Base-by-base conservation (phyloP, 2,797 vertebrate genomes). In the Lutra lutra region DNA sequence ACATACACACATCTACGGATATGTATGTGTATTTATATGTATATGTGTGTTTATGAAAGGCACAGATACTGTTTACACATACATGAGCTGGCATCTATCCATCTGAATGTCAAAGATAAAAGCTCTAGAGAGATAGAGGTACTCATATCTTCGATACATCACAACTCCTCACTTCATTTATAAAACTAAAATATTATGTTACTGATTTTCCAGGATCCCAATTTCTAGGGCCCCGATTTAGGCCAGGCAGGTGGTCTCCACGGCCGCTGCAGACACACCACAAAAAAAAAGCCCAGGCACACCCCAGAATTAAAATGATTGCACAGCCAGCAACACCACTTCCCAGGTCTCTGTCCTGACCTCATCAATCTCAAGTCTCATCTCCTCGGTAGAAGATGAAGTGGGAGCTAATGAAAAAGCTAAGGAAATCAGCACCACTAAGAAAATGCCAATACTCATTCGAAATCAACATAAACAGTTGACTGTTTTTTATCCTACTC, bases 401-500 rank as follows among this genome's bases (percentile, higher is more conserved):
- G 97, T 84, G 83, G 95, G 72, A 97, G 95, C 93, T 97, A 96
- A 97, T 96, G 96, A 96, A 97, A 97, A 96, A 93, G 93, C 94
- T 64, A 82, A 94, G 85, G 95, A 87, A 93, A 96, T 92, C 97
- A 92, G 93, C 91, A 62, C 89, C 80, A 68, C 82, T 85, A 97
- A 95, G 95, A 91, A 97, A 96, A 97, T 89, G 97, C 97, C 94
- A 93, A 92, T 96, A 97, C 89, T 97, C 93, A 89, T 96, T 95
- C 38, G 0, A 84, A 2, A 90, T 95, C 96, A 91, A 84, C 97
- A 92, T 32, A 29, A 60, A 51, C 89, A 23, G 89, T 27, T 66
- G 97, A 97, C 99, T 98, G 98, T 98, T 99, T 99, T 99, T 98
- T 96, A 97, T 98, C 98, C 98, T 97, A 88, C 98, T 98, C 97